phyloP scores from a whole-genome alignment of 23 tunicate species.

The Styela plicata region DNA sequence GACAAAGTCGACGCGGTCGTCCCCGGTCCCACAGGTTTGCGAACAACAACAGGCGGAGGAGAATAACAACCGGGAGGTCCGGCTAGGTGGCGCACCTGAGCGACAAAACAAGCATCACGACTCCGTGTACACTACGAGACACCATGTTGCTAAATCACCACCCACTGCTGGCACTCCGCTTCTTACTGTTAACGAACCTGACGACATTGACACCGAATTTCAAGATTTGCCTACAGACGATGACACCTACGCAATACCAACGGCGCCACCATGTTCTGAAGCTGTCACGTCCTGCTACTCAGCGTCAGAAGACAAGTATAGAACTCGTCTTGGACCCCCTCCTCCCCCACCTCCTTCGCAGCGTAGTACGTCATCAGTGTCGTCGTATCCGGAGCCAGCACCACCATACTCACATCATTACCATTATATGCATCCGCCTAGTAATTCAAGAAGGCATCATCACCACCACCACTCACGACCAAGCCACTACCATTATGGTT shows the following conservation, averaged over 20 bases:
- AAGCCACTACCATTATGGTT: not conserved
- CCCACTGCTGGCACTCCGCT: conserved; percentile 26
- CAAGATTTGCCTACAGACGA: conserved; percentile 6
- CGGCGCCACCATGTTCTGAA: conserved; percentile 26
- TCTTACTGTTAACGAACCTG: conserved; percentile 20
- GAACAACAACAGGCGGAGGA: conserved; percentile 1
- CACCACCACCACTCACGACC: conserved; percentile 16
- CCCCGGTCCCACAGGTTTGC: conserved; percentile 27
- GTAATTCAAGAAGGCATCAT: conserved; percentile 18
- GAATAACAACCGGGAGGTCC: not conserved
- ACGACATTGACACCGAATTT: not conserved
- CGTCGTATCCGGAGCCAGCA: conserved; percentile 14
- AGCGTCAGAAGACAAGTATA: not conserved
- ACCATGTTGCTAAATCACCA: not conserved
- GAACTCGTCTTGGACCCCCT: not conserved
- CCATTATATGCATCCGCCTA: conserved; percentile 26
- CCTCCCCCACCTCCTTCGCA: conserved; percentile 35
- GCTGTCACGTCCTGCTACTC: conserved; percentile 13
- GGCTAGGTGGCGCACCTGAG: not conserved
- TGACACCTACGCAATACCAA: conserved; percentile 3
- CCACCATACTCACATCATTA: conserved; percentile 24
- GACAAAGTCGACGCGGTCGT: conserved; percentile 26
- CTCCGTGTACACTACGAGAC: not conserved
- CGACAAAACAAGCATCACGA: not conserved
- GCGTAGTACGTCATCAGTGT: conserved; percentile 22